Evolutionary conservation across 1,140 invertebrate genomes (phyloP).

Genomic region (Mamestra configurata): DNA sequence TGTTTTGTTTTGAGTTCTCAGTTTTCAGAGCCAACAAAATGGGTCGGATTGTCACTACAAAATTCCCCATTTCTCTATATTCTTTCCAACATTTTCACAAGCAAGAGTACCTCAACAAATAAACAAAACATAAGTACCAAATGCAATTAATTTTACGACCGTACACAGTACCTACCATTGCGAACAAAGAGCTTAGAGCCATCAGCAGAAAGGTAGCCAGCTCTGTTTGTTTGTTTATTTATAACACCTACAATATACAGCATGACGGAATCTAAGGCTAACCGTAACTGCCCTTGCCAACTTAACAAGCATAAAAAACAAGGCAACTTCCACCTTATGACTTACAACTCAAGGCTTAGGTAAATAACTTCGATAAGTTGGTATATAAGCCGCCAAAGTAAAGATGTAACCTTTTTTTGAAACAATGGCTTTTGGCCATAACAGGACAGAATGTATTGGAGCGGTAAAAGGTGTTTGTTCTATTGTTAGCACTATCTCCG

Average conservation of each 20-base stretch:
- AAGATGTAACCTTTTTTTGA: conserved; percentile 37
- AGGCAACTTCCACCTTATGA: not conserved
- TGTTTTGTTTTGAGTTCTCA: not conserved
- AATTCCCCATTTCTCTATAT: not conserved
- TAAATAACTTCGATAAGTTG: not conserved
- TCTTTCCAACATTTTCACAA: not conserved
- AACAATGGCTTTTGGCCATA: conserved; percentile 30
- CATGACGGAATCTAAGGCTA: conserved; percentile 9
- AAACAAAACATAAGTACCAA: not conserved
- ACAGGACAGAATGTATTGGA: conserved; percentile 41
- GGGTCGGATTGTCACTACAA: not conserved
- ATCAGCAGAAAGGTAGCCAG: conserved; percentile 39
- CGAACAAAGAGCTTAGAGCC: not conserved
- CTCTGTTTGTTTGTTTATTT: conserved; percentile 29
- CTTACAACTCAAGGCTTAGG: not conserved
- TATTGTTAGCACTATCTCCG: conserved; percentile 36
- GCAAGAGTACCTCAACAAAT: not conserved
- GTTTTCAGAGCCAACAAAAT: not conserved
- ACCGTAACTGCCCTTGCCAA: conserved; percentile 14
- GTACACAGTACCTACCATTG: not conserved
- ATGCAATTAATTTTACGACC: conserved; percentile 21
- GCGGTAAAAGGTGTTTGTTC: conserved; percentile 41
- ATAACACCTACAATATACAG: conserved; percentile 24
- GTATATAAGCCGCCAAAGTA: conserved; percentile 9
- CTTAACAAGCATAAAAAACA: not conserved